Percentiles rank a stretch among this genome's conserved stretches.
phyloP scores from a whole-genome alignment of 2,888 invertebrate species.

The Rotaria macrura region DNA sequence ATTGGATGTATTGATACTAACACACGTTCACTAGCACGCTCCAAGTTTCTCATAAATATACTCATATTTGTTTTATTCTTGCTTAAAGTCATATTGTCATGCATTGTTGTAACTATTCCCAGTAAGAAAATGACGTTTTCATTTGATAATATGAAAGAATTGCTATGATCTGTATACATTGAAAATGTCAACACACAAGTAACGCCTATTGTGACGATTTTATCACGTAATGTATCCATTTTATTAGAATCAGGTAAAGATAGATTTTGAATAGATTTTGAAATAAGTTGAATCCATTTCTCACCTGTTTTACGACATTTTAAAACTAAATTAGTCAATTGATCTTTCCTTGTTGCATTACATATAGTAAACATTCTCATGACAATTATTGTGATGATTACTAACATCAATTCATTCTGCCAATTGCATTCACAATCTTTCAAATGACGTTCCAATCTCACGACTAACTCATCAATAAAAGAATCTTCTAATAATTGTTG shows the following conservation, averaged over 20 bases:
- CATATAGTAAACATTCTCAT: not conserved
- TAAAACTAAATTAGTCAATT: not conserved
- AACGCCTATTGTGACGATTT: not conserved
- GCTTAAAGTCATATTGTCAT: not conserved
- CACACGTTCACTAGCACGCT: not conserved
- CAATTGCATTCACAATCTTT: not conserved
- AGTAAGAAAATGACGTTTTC: not conserved
- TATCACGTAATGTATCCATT: not conserved
- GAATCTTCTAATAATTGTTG: not conserved
- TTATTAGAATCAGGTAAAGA: not conserved
- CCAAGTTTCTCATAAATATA: not conserved
- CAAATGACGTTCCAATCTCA: constrained; percentile 46
- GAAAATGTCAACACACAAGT: not conserved
- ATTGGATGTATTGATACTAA: not conserved
- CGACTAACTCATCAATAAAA: not conserved
- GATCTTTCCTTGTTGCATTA: not conserved
- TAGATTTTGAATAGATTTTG: not conserved
- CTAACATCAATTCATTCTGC: not conserved
- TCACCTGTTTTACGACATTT: not conserved
- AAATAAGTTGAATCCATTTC: constrained; percentile 1
- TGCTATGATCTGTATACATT: not conserved
- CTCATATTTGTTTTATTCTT: not conserved
- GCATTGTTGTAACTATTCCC: not conserved
- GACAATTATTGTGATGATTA: not conserved
- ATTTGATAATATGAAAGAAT: not conserved